Evolutionary conservation across 2,797 vertebrate species (phyloP).

Genomic region (Poeciliopsis paucimaculata): DNA sequence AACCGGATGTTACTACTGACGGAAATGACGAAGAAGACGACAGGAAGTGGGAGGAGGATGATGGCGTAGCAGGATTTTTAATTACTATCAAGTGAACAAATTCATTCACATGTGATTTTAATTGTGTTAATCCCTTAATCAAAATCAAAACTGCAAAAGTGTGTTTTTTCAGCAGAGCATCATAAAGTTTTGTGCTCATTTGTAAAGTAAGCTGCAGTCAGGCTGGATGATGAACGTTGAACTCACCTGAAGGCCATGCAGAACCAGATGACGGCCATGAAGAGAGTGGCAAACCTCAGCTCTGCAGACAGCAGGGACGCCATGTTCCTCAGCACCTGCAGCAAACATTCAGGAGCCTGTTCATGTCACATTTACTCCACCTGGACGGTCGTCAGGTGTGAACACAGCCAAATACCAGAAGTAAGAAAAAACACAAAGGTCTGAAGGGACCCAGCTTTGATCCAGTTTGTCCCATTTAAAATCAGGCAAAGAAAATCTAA

Average conservation of each 20-base stretch:
- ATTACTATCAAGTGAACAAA: too few relatives aligned
- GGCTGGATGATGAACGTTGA: neutral
- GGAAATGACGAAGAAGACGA: too few relatives aligned
- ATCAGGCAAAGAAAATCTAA: neutral
- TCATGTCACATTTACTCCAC: too few relatives aligned
- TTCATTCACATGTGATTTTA: too few relatives aligned
- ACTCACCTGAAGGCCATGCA: conserved; percentile 94
- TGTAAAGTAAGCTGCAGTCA: too few relatives aligned
- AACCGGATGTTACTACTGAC: too few relatives aligned
- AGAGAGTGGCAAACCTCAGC: conserved; percentile 88
- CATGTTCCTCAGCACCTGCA: conserved; percentile 89
- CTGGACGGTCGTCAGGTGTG: neutral
- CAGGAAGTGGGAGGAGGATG: too few relatives aligned
- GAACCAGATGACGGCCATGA: conserved; percentile 96
- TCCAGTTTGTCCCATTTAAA: neutral
- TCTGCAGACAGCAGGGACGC: conserved; percentile 87
- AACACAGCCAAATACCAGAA: neutral
- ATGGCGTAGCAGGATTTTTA: too few relatives aligned
- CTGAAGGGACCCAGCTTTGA: neutral
- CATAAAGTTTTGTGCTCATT: too few relatives aligned
- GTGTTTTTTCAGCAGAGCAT: too few relatives aligned
- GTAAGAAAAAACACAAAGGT: neutral
- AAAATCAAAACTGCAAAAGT: too few relatives aligned
- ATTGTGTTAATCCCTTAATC: too few relatives aligned
- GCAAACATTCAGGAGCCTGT: neutral